These are phyloP conservation scores for Amyelois transitella DNA, from an alignment of 1,140 invertebrate genomes.

Conservation along the genomic window DNA sequence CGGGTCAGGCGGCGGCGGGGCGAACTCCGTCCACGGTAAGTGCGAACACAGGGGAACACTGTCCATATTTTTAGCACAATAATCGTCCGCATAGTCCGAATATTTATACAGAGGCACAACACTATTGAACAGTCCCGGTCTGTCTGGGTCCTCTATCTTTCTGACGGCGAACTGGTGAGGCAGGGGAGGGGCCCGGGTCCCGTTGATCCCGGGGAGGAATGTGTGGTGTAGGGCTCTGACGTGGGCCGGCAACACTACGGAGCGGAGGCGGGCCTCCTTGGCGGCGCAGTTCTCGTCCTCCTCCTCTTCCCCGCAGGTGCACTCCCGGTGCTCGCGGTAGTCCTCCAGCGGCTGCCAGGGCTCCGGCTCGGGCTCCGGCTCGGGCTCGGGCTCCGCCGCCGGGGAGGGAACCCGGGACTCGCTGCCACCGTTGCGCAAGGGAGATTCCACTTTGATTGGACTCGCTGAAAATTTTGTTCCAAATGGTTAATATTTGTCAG, in stretches of 20 bases:
- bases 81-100: constrained; percentile 67
- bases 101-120: constrained; percentile 69
- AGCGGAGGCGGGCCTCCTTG: constrained; percentile 21
- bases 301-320: constrained; percentile 44
- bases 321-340: constrained; percentile 35
- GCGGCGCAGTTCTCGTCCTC: constrained; percentile 11
- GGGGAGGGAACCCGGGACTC: constrained; percentile 14
- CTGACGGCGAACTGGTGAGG: constrained; percentile 52
- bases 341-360: constrained; percentile 37
- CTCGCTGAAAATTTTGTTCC: constrained; percentile 36
- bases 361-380: constrained; percentile 15
- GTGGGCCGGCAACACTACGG: constrained; percentile 32
- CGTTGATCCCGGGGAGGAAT: constrained; percentile 52
- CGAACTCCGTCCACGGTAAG: constrained; percentile 47
- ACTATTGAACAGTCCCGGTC: constrained; percentile 47
- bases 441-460: constrained; percentile 41
- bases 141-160: constrained; percentile 39
- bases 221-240: constrained; percentile 50
- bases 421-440: constrained; percentile 52
- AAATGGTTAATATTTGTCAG: too few relatives aligned
- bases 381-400: constrained; percentile 10
- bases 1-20: constrained; percentile 38
- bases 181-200: constrained; percentile 41
- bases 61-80: constrained; percentile 60
- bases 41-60: constrained; percentile 42